phyloP scores from a whole-genome alignment of 2,888 invertebrate genomes.

The Drosophila recens region DNA sequence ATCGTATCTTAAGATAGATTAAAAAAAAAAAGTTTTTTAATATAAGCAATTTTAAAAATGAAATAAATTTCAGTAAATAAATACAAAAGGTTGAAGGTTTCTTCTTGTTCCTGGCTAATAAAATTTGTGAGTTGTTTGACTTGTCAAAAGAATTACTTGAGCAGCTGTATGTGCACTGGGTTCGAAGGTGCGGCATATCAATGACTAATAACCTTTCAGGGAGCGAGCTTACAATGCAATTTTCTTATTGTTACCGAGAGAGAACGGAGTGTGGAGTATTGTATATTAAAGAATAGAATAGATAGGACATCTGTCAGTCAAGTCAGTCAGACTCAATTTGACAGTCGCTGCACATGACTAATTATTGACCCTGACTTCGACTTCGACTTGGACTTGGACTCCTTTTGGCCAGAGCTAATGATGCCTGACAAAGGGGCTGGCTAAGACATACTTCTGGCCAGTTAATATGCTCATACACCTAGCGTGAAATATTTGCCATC shows the following conservation, averaged over 20 bases:
- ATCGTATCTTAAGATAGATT: too few relatives aligned
- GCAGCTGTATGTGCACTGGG: slow-evolving; percentile 6
- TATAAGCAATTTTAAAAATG: too few relatives aligned
- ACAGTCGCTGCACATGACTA: slow-evolving; percentile 77
- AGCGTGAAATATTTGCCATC: slow-evolving; percentile 79
- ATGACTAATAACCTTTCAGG: slow-evolving; percentile 69
- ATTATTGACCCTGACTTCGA: slow-evolving; percentile 55
- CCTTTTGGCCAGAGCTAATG: slow-evolving; percentile 61
- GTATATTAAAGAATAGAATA: slow-evolving; percentile 18
- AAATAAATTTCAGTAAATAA: not conserved
- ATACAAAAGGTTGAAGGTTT: not conserved
- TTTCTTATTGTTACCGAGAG: slow-evolving; percentile 56
- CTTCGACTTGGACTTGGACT: slow-evolving; percentile 12
- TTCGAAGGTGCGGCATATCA: slow-evolving; percentile 70
- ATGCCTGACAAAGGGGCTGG: slow-evolving; percentile 69
- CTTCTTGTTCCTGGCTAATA: not conserved
- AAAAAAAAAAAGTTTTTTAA: too few relatives aligned
- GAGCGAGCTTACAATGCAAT: slow-evolving; percentile 48
- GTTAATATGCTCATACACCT: not conserved
- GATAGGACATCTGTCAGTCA: slow-evolving; percentile 76
- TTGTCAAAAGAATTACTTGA: not conserved
- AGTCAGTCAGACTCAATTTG: slow-evolving; percentile 34
- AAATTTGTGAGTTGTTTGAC: not conserved
- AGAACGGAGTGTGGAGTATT: slow-evolving; percentile 11
- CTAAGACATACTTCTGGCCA: not conserved